Conservation (phyloP, 1,140 invertebrate species). For the Aphelenchoides fujianensis region DNA sequence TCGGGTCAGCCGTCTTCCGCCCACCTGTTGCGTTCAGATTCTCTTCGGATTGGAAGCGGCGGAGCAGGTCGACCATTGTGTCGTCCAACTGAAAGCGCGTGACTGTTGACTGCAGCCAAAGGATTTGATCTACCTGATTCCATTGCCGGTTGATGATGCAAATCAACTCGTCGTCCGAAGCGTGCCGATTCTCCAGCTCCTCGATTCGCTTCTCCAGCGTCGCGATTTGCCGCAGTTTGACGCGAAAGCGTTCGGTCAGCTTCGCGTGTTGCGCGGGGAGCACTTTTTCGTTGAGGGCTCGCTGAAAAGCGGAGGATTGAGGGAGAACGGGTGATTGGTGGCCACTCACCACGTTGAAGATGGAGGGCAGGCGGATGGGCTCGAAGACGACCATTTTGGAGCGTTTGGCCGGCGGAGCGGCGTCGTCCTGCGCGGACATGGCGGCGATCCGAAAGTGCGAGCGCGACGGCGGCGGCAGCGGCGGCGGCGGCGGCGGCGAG, state of each 20-base stretch:
- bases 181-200: constrained; percentile 65
- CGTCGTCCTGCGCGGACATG: not conserved
- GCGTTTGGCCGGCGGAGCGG: not conserved
- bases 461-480: no score
- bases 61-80: constrained; percentile 38
- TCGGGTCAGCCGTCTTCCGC: not conserved
- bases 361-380: not conserved
- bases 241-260: constrained; percentile 40
- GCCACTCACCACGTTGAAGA: not conserved
- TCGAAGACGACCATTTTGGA: constrained; percentile 9
- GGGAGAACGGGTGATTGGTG: not conserved
- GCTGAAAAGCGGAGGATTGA: constrained; percentile 34
- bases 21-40: constrained; percentile 37
- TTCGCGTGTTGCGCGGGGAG: constrained; percentile 42
- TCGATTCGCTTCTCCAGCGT: constrained; percentile 64
- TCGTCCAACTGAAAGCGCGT: constrained; percentile 38
- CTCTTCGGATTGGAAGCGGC: constrained; percentile 33
- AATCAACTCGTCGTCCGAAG: constrained; percentile 66
- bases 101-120: not conserved
- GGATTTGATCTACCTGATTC: constrained; percentile 63
- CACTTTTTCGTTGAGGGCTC: constrained; percentile 38
- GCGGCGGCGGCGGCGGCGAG: no score
- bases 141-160: constrained; percentile 67
- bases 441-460: no score
- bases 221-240: constrained; percentile 36